Percentiles rank a stretch among this genome's conserved stretches.
Evolutionary conservation across 2,888 invertebrate genomes (phyloP).

Genomic region (Ochropacha duplaris): DNA sequence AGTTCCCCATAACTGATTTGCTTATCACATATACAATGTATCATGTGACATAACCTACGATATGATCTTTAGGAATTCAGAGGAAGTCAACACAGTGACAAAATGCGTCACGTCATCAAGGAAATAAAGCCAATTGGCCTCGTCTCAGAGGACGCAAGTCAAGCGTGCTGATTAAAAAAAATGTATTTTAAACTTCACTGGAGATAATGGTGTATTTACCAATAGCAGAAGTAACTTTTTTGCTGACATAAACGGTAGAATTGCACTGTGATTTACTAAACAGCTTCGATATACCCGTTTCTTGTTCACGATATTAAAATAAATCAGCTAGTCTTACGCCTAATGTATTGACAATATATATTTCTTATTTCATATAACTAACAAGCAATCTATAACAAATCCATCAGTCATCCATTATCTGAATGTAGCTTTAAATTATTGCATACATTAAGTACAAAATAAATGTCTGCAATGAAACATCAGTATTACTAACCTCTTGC

Average conservation of each 20-base stretch:
- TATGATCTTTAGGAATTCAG: conserved; percentile 6
- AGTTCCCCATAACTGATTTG: background rate
- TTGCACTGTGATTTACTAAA: background rate
- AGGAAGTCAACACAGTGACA: conserved; percentile 43
- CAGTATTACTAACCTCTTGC: background rate
- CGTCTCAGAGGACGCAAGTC: conserved; percentile 51
- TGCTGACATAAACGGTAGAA: background rate
- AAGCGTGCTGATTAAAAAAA: conserved; percentile 52
- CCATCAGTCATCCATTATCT: too few species aligned
- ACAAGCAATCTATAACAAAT: background rate
- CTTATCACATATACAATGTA: background rate
- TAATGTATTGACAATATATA: background rate
- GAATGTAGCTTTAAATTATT: background rate
- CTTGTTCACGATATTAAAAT: background rate
- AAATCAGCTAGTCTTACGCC: background rate
- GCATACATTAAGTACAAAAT: background rate
- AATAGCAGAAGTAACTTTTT: background rate
- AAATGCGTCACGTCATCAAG: conserved; percentile 45
- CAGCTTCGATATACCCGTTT: background rate
- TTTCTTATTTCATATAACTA: background rate
- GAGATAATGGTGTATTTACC: conserved; percentile 17
- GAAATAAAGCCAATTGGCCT: conserved; percentile 53
- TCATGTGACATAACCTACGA: background rate
- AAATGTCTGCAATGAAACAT: background rate
- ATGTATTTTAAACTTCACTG: conserved; percentile 14